Conservation (phyloP, 2,888 invertebrate species). For the Drosophila prostipennis region DNA sequence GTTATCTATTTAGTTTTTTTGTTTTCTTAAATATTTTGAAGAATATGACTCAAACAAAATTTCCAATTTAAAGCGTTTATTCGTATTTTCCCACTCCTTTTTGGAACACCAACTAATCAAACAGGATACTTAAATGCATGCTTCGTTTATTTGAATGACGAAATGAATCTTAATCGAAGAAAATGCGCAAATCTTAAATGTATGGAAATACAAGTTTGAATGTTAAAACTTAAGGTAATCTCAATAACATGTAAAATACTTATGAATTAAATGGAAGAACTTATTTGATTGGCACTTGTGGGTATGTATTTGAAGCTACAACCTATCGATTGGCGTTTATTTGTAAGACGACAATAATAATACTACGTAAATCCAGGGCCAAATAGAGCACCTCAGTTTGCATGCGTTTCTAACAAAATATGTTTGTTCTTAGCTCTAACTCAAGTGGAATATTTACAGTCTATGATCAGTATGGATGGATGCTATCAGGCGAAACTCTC, state of each 20-base stretch:
- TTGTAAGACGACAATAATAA: slow-evolving; percentile 45
- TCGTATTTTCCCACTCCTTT: not conserved
- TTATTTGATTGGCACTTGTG: slow-evolving; percentile 71
- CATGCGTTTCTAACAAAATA: slow-evolving; percentile 12
- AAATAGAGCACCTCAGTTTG: slow-evolving; percentile 12
- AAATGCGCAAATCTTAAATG: slow-evolving; percentile 1
- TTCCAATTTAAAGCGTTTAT: too few species aligned
- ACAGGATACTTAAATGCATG: slow-evolving; percentile 3
- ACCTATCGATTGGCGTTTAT: slow-evolving; percentile 37
- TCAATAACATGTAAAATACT: slow-evolving; percentile 13
- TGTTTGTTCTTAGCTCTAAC: not conserved
- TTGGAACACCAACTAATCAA: not conserved
- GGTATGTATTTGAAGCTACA: slow-evolving; percentile 39
- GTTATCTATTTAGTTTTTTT: too few species aligned
- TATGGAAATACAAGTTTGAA: not conserved
- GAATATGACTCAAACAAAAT: too few species aligned
- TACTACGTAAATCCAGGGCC: slow-evolving; percentile 46
- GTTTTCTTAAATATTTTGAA: too few species aligned
- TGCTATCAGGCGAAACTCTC: too few species aligned
- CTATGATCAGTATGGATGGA: slow-evolving; percentile 39
- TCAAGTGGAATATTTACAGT: slow-evolving; percentile 76
- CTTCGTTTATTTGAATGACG: slow-evolving; percentile 22
- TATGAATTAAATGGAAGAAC: slow-evolving; percentile 59
- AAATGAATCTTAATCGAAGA: slow-evolving; percentile 31
- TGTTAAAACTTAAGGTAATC: slow-evolving; percentile 2